Evolutionary conservation across 2,797 vertebrate genomes (phyloP).

Genomic region (Vespertilio murinus): DNA sequence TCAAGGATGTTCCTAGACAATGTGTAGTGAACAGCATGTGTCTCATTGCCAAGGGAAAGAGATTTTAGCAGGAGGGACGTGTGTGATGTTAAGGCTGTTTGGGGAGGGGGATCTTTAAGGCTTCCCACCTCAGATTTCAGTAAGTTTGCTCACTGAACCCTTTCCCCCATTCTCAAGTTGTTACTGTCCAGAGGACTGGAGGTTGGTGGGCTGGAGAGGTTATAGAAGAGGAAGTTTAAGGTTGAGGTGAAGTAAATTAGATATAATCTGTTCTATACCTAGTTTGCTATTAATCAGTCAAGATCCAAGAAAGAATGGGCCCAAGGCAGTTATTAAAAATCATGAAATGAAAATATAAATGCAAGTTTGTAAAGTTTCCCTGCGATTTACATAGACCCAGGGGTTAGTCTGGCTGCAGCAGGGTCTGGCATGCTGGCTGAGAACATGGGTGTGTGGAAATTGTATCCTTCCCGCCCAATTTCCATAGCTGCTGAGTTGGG

Average conservation of each 20-base stretch:
- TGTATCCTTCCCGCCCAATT: neutral
- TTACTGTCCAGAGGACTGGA: neutral
- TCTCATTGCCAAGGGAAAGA: constrained; percentile 40
- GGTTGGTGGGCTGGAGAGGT: neutral
- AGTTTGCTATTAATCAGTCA: constrained; percentile 63
- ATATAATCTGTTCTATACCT: constrained; percentile 40
- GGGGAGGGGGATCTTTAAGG: neutral
- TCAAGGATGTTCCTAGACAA: constrained; percentile 55
- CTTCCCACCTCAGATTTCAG: neutral
- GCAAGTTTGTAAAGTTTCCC: constrained; percentile 22
- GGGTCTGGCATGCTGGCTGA: neutral
- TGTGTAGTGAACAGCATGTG: neutral
- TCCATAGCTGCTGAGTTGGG: neutral
- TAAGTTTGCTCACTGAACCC: neutral
- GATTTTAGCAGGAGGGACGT: neutral
- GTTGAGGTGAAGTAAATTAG: constrained; percentile 59
- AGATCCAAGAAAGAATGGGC: neutral
- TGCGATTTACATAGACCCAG: neutral
- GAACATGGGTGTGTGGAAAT: neutral
- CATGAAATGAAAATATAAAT: constrained; percentile 57
- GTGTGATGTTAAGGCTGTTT: neutral
- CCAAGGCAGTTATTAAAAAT: constrained; percentile 28
- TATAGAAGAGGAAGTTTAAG: constrained; percentile 37
- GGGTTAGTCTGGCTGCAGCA: neutral
- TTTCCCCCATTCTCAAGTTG: neutral